Base-by-base conservation (phyloP, 1,140 invertebrate genomes). In the Ips typographus region DNA sequence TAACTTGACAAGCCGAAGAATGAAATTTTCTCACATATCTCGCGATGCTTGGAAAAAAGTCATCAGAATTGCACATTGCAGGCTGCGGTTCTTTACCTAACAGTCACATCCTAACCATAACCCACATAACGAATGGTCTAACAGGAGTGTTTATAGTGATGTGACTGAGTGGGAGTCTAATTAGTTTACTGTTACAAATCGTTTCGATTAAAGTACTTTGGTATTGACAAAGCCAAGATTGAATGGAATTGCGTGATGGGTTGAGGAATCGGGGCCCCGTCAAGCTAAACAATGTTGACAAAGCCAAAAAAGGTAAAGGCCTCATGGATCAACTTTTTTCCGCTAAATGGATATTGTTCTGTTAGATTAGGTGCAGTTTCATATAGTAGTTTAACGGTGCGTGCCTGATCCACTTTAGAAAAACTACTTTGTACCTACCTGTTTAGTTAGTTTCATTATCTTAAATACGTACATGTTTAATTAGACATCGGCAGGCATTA, bases 301-400 rank as follows among this genome's bases (percentile, higher is more conserved):
- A 52, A 36, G 36, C 63, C 63, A 37, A 65, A 65, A 56, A 65
- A 56, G 63, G 63, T 41, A 65, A 65, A 56, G 43, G 63, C 63
- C 37, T 65, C 63, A 37, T 65, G 63, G 63, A 65, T 65, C 63
- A 56, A 56, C 63, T 65, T 65, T 64, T 65, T 65, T 56, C 63
- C 43, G 39, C 40, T 56, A 56, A 65, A 65, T 65, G 63, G 63
- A 65, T 65, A 65, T 65, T 65, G 63, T 65, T 65, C 63, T 65
- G 63, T 65, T 65, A 65, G 63, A 65, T 65, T 65, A 65, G 51
- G 63, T 65, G 63, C 63, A 65, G 63, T 65, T 65, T 65, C 63
- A 65, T 65, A 56, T 65, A 65, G 63, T 65, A 65, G 63, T 65
- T 65, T 65, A 65, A 65, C 63, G 63, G 63, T 65, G 40, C 56